These are phyloP conservation scores for Thymelicus sylvestris DNA, from an alignment of 2,888 invertebrate species.

Conservation along the genomic window DNA sequence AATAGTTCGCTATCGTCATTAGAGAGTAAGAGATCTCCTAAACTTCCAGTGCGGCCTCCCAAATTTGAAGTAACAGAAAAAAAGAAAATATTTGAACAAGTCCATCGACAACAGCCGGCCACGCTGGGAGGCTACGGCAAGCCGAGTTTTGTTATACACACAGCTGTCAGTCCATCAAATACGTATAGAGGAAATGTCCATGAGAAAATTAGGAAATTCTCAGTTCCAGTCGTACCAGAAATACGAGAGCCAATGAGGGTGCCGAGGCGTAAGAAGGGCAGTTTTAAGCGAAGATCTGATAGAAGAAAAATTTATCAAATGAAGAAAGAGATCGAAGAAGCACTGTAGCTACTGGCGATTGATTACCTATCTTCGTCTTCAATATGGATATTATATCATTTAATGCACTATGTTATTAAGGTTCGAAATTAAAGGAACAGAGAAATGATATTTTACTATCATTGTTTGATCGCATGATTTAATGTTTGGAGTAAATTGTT, in stretches of 20 bases:
- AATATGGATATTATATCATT: background rate
- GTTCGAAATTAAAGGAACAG: background rate
- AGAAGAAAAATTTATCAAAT: conserved; percentile 67
- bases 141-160: conserved; percentile 1
- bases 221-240: conserved; percentile 60
- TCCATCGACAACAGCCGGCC: background rate
- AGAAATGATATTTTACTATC: background rate
- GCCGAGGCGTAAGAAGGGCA: conserved; percentile 63
- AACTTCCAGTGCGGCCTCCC: conserved; percentile 26
- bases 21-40: conserved; percentile 34
- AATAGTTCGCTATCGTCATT: conserved; percentile 68
- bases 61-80: conserved; percentile 58
- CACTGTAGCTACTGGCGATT: conserved; percentile 52
- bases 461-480: conserved; percentile 16
- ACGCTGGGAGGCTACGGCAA: background rate
- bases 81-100: conserved; percentile 67
- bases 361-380: background rate
- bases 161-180: conserved; percentile 45
- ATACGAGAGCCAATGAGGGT: conserved; percentile 58
- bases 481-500: background rate
- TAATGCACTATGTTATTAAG: background rate
- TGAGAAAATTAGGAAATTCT: conserved; percentile 77
- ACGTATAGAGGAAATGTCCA: conserved; percentile 70
- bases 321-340: conserved; percentile 75
- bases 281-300: conserved; percentile 66